Base-by-base conservation (phyloP, 2,113 vertebrate genomes). In the Deroptyus accipitrinus region DNA sequence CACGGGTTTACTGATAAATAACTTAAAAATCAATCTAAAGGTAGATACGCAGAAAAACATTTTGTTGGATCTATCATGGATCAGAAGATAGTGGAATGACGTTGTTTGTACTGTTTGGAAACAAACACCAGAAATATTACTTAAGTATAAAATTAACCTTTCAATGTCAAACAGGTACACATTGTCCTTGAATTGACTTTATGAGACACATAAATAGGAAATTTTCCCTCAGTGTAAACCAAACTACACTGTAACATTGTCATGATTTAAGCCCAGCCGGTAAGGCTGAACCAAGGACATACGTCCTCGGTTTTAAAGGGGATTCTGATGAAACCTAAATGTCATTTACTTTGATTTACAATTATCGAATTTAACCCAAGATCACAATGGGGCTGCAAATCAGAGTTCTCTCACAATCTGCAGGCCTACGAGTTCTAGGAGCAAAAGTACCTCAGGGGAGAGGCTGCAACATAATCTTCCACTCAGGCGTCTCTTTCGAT, bases 131-230 rank as follows among this genome's bases (percentile, higher is more conserved):
- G 49, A 52, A 57, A 61, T 35, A 51, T 28, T 52, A 41, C 9
- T 74, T 14, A 41, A 59, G 31, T 23, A n/a, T 44, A 72, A 86
- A 69, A 49, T 27, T 54, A 92, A 46, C 16, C 33, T 86, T 95
- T 82, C 69, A 49, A 4, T 24, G 55, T 67, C 31, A 63, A 49
- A 86, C 0, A 2, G 72, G 22, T 20, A 30, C 7, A 18, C 5
- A 0, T 0, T 13, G 17, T 54, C 37, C 4, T 4, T 14, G 52
- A 59, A n/a, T 23, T n/a, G 22, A n/a, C 41, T 68, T 55, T 3
- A 2, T 52, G 35, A 75, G 35, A 64, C 14, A 49, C 8, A 48
- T 13, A 61, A 82, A 57, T 15, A 55, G 33, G 7, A 81, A n/a
- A 8, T 17, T 18, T 39, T 84, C 64, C 80, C 52, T 75, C n/a